Base-by-base conservation (phyloP, 35 echinoderm and acorn worm genomes). In the Acanthaster planci region DNA sequence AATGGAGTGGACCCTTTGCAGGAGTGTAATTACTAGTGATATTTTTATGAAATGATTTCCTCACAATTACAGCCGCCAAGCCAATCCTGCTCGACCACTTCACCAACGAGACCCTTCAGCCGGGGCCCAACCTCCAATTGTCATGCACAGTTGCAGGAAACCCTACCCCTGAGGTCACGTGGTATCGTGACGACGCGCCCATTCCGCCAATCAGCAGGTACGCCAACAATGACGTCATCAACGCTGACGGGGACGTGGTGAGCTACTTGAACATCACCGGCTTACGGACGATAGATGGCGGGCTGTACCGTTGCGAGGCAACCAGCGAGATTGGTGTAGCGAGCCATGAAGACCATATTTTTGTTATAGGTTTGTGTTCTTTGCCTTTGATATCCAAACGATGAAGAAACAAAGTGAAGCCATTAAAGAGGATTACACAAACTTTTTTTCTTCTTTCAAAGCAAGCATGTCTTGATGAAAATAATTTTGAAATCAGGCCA, bases 191-290 rank as follows among this genome's bases (percentile, higher is more conserved):
- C 80, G 96, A 89, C 19, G n/a, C 82, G 78, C 35, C 86, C 1
- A 78, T 99, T 3, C 78, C 85, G 1, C 57, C 84, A 40, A 80
- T 76, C 8, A 75, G 51, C 8, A 77, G 96, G 12, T 91, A 91
- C 60, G 67, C 80, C 26, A 52, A 85, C 31, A 93, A 60, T 77
- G 89, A 91, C 52, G 78, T 93, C 84, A 94, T 87, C 77, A 99
- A 99, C 76, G 76, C 67, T 0, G 96, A 99, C 55, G 87, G 92
- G 79, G 96, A 99, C 82, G 92, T 99, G 80, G 88, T 93, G 19
- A 93, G 92, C 40, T 79, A 94, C 55, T 79, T 99, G 58, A 99
- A 99, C 60, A 99, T 99, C 23, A 94, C 92, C 2, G 64, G 96
- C n/a, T 57, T 94, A 2, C 76, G 86, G n/a, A 90, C 86, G 18